phyloP scores from a whole-genome alignment of 2,888 invertebrate species.

The Drosophila anceps region DNA sequence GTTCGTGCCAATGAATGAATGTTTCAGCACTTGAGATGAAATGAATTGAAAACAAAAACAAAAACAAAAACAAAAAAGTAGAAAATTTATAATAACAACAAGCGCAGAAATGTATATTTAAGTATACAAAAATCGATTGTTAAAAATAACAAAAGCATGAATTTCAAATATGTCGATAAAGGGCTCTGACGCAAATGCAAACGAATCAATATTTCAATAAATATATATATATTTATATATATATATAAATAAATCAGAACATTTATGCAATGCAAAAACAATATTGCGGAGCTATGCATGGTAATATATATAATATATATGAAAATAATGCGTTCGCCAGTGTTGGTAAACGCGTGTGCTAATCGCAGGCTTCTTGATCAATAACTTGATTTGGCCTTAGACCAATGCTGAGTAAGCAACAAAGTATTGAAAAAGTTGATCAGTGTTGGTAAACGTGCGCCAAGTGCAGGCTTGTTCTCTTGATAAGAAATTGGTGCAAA shows the following conservation, averaged over 20 bases:
- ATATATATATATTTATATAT: constrained; percentile 34
- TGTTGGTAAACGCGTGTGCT: not conserved
- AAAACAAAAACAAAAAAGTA: not conserved
- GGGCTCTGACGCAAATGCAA: constrained; percentile 68
- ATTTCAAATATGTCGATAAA: constrained; percentile 54
- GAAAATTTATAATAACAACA: constrained; percentile 26
- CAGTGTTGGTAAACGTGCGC: not conserved
- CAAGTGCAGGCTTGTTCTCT: not conserved
- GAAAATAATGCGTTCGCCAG: not conserved
- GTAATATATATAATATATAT: constrained; percentile 7
- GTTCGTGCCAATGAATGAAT: constrained; percentile 71
- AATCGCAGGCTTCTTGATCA: too few species aligned
- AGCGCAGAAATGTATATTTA: constrained; percentile 14
- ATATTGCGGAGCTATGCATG: not conserved
- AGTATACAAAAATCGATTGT: constrained; percentile 59
- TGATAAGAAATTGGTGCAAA: too few species aligned
- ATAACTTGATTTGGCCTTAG: too few species aligned
- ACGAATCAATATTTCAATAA: constrained; percentile 38
- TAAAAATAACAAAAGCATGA: constrained; percentile 54
- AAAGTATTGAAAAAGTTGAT: not conserved
- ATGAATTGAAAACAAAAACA: constrained; percentile 30
- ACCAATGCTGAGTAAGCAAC: too few species aligned
- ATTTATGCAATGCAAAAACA: constrained; percentile 33
- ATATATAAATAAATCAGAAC: constrained; percentile 44
- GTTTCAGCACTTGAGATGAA: constrained; percentile 60